A percentile compares a stretch with the other conserved stretches of the same genome.
Evolutionary conservation across 1,140 invertebrate species (phyloP).

Genomic region (Neodiprion fabricii): DNA sequence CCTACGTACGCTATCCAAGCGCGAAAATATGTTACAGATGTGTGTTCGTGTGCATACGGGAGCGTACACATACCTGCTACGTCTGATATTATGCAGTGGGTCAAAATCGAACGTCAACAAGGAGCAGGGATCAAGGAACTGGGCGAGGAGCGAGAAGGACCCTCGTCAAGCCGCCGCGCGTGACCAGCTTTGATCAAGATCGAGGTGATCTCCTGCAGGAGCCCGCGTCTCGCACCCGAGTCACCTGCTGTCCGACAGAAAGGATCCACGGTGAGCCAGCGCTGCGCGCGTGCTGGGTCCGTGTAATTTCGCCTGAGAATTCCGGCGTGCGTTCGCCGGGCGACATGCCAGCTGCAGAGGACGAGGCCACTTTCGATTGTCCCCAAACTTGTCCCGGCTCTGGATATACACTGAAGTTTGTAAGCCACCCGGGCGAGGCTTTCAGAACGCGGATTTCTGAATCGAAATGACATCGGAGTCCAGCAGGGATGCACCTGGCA

Average conservation of each 20-base stretch:
- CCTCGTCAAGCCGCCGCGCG: constrained; percentile 1
- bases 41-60: too few relatives aligned
- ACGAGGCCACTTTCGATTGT: too few relatives aligned
- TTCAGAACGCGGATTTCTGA: too few relatives aligned
- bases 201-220: constrained; percentile 3
- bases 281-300: too few relatives aligned
- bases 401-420: too few relatives aligned
- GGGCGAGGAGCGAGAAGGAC: background rate
- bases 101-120: constrained; percentile 14
- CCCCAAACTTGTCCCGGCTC: too few relatives aligned
- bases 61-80: background rate
- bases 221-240: background rate
- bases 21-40: too few relatives aligned
- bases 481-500: background rate
- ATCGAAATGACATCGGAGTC: background rate
- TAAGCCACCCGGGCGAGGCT: too few relatives aligned
- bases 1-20: too few relatives aligned
- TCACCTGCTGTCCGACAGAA: background rate
- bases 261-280: too few relatives aligned
- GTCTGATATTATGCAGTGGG: constrained; percentile 1
- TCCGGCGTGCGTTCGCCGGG: background rate
- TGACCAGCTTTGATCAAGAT: background rate
- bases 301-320: background rate
- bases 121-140: background rate
- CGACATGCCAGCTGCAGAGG: background rate